Conservation (phyloP, 1,140 invertebrate genomes). For the Andricus grossulariae region DNA sequence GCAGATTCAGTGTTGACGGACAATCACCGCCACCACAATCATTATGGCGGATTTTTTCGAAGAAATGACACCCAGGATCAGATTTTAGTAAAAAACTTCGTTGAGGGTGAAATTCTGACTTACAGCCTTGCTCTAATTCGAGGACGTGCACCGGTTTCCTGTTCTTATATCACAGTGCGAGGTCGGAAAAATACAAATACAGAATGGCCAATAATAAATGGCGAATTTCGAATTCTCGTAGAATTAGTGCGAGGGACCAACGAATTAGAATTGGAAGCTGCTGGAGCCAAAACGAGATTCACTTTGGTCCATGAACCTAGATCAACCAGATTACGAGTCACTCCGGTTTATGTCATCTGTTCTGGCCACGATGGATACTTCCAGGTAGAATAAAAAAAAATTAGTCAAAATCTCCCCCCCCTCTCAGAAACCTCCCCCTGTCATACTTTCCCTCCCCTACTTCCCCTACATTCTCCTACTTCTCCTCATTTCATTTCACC, state of each 20-base stretch:
- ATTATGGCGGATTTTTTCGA: slow-evolving; percentile 46
- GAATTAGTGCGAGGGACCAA: slow-evolving; percentile 67
- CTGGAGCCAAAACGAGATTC: slow-evolving; percentile 60
- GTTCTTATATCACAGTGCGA: slow-evolving; percentile 62
- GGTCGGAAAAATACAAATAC: slow-evolving; percentile 59
- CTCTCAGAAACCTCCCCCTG: too few species aligned
- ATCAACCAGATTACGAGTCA: slow-evolving; percentile 72
- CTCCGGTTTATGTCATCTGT: slow-evolving; percentile 86
- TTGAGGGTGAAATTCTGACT: slow-evolving; percentile 66
- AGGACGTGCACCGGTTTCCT: slow-evolving; percentile 61
- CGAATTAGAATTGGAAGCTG: slow-evolving; percentile 67
- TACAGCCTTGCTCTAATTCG: slow-evolving; percentile 70
- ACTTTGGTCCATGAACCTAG: slow-evolving; percentile 68
- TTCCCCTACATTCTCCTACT: too few species aligned
- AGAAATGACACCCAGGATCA: slow-evolving; percentile 62
- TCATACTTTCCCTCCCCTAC: too few species aligned
- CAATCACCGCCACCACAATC: slow-evolving; percentile 49
- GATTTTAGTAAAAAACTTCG: slow-evolving; percentile 66
- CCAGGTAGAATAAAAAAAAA: slow-evolving; percentile 72
- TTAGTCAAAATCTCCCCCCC: too few species aligned
- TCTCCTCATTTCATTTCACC: too few species aligned
- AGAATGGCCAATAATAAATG: slow-evolving; percentile 71
- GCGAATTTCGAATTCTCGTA: slow-evolving; percentile 69
- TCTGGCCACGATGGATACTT: slow-evolving; percentile 86
- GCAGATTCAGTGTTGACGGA: slow-evolving; percentile 59